Evolutionary conservation across 2,888 invertebrate genomes (phyloP), one percentile per base, ranked within the genome.

Genomic region (Rosalia funebris): DNA sequence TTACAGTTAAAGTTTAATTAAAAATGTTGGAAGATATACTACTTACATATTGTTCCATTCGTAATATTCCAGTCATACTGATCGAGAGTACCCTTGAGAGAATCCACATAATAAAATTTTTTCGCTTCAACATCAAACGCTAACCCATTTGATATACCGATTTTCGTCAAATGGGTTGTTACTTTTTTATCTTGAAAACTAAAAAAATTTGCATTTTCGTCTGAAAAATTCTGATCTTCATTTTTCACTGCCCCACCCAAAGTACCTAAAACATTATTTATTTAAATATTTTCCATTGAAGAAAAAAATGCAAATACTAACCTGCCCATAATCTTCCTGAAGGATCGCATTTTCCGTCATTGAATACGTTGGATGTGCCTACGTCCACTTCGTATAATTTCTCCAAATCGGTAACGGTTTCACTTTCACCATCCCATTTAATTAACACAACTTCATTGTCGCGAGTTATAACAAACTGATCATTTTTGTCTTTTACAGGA

Each of bases 341-440:
- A 9, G 89, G 87, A 77, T 93, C 93, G 34, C 90, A 89, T 80
- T 93, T 93, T 34, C 88, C 93, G 74, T 93, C 93, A 71, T 93
- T 93, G 75, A 92, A 85, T 72, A 91, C 84, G 76, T 90, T 90
- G 2, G 71, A 79, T 1, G 77, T 69, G 25, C 81, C 66, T 41
- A 68, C 87, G 72, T 88, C 88, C 1, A 90, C 86, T 68, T 86
- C 86, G 0, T 84, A 82, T 1, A 90, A 68, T 11, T 78, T 78
- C 37, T 83, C 80, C 0, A 86, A 72, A 7, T 85, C 81, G 20
- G 83, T 83, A 4, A 83, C 77, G 57, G 82, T 82, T 63, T 83
- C 78, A 9, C 85, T 83, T 9, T 77, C 73, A 0, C 91, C 90
- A 74, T 87, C 84, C 92, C 92, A 92, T 64, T 82, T 79, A n/a